These are phyloP conservation scores for Passer montanus DNA, from an alignment of 2,113 vertebrate genomes.

Conservation along the genomic window DNA sequence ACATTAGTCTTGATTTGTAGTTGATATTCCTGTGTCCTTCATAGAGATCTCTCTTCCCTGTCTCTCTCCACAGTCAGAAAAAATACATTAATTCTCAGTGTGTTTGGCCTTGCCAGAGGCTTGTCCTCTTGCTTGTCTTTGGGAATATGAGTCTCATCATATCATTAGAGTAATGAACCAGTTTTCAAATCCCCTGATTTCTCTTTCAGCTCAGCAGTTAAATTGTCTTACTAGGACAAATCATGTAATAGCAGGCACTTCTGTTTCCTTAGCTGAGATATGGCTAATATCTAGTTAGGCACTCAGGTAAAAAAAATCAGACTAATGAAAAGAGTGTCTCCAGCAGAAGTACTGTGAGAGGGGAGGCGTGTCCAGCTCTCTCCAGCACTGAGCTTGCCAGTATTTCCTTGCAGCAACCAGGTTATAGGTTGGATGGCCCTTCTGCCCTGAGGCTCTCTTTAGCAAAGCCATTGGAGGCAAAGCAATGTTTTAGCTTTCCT, in stretches of 20 bases:
- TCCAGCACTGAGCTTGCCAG: not conserved
- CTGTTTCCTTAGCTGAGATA: constrained; percentile 1
- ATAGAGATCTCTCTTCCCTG: not conserved
- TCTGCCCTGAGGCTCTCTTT: not conserved
- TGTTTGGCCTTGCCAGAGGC: constrained; percentile 17
- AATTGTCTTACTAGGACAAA: constrained; percentile 2
- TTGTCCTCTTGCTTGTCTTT: not conserved
- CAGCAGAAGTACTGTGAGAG: not conserved
- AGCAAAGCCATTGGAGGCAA: not conserved
- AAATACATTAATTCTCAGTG: not conserved
- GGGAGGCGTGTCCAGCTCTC: not conserved
- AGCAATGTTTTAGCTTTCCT: not conserved
- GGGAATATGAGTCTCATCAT: not conserved
- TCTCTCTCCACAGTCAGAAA: not conserved
- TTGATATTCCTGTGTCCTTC: not conserved
- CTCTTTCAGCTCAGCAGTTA: not conserved
- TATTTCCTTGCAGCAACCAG: not conserved
- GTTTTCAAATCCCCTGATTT: constrained; percentile 16
- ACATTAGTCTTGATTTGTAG: not conserved
- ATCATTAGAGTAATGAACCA: constrained; percentile 38
- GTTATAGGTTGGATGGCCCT: not conserved
- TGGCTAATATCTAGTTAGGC: not conserved
- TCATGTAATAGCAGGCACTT: not conserved
- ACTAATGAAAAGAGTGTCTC: not conserved
- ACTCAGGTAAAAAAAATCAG: not conserved